Percentiles rank a stretch among this genome's conserved stretches.
Conservation (phyloP, 2,888 invertebrate species). For the Tiphia femorata region DNA sequence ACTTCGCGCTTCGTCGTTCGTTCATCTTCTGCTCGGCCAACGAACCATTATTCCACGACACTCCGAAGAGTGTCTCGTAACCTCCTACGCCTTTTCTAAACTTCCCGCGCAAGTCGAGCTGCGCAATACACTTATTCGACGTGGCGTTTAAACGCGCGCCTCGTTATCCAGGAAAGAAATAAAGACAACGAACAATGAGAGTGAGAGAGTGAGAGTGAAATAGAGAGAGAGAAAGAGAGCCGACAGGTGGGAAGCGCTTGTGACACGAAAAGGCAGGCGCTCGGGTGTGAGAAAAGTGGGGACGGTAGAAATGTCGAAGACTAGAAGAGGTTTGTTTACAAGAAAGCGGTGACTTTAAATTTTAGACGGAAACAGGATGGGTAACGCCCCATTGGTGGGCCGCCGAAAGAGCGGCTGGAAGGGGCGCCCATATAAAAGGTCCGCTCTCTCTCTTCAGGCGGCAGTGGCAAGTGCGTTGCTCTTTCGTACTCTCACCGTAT, state of each 20-base stretch:
- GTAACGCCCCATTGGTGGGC: conserved; percentile 1
- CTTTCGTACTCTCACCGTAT: conserved; percentile 9
- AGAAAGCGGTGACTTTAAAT: conserved; percentile 10
- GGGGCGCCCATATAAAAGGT: conserved; percentile 38
- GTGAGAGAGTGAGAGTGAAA: neutral
- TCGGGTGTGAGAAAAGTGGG: neutral
- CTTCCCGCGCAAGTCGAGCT: too few relatives aligned
- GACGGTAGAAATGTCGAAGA: neutral
- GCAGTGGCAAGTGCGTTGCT: conserved; percentile 32
- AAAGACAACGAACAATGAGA: neutral
- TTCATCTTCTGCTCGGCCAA: too few relatives aligned
- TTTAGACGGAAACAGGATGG: conserved; percentile 11
- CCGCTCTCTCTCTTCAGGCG: conserved; percentile 24
- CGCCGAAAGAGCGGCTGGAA: conserved; percentile 9
- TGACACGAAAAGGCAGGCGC: neutral
- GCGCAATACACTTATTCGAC: too few relatives aligned
- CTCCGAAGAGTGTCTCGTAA: too few relatives aligned
- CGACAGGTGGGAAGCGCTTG: neutral
- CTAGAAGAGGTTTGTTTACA: conserved; percentile 5
- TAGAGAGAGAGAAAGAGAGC: neutral
- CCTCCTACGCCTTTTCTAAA: too few relatives aligned
- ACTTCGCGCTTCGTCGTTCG: too few relatives aligned
- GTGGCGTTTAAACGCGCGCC: too few relatives aligned
- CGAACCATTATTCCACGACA: too few relatives aligned
- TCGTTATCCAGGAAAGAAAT: neutral